A percentile compares a stretch with the other conserved stretches of the same genome.
Conservation (phyloP, 2,113 vertebrate species). For the Tympanuchus pallidicinctus region DNA sequence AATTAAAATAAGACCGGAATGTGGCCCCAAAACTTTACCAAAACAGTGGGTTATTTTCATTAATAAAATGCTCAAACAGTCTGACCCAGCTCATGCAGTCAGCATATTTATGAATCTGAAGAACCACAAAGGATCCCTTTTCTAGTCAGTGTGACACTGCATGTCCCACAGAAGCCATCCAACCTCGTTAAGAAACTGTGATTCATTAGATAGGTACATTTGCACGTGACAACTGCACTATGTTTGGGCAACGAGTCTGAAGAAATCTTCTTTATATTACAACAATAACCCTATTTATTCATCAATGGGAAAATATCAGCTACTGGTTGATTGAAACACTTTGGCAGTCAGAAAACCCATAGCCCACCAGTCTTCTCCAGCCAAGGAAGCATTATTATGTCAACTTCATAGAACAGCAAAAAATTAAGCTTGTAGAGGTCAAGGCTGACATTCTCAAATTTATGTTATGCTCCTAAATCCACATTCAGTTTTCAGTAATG, state of each 20-base stretch:
- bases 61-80: background rate
- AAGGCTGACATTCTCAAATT: conserved; percentile 25
- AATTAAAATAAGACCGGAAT: background rate
- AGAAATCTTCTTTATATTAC: background rate
- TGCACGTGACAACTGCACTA: background rate
- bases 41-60: background rate
- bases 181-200: background rate
- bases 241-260: background rate
- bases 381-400: background rate
- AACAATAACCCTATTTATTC: background rate
- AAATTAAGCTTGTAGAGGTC: background rate
- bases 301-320: background rate
- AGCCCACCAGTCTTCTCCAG: background rate
- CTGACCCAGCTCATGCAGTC: background rate
- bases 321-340: background rate
- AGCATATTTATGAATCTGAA: background rate
- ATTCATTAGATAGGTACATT: background rate
- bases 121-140: conserved; percentile 42
- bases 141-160: conserved; percentile 4
- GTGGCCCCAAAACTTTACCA: background rate
- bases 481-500: conserved; percentile 4
- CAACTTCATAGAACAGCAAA: background rate
- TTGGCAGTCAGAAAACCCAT: background rate
- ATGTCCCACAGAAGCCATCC: background rate
- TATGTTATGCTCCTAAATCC: background rate